Base-by-base conservation (phyloP, 2,113 vertebrate genomes). In the Podocnemis expansa region DNA sequence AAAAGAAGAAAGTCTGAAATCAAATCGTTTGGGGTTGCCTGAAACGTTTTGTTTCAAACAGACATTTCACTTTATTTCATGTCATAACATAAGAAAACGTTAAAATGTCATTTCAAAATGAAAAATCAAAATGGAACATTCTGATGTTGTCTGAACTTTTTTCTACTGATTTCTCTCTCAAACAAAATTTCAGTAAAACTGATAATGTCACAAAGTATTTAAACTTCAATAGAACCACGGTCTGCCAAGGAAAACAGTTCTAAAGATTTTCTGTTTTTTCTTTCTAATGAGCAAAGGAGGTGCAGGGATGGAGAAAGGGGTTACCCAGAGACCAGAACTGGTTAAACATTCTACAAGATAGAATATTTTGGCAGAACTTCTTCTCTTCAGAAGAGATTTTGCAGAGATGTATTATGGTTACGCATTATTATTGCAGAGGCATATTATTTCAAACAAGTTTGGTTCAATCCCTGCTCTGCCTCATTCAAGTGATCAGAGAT, bases 21-120 rank as follows among this genome's bases (percentile, higher is more conserved):
- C 14, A 76, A 34, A 12, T 83, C 0, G 49, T 80, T 89, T 86
- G 70, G 63, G 55, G 82, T 88, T 81, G 52, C 60, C 87, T 29
- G 78, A 85, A 93, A 63, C 21, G 2, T 8, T 67, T 92, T 87
- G 34, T 27, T 90, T 45, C 82, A 91, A 79, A n/a, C 60, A 85
- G 47, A 86, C 79, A 22, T 93, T 89, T 78, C 90, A 79, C 92
- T 94, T 96, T 94, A 67, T 67, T 96, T 95, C 78, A 87, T 89
- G 93, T 92, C 95, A 4, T 75, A 76, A 80, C 47, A 4, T 55
- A 85, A 93, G 93, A 83, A 92, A 73, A 91, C 4, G 5, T 52
- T 75, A 90, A 76, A 76, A 9, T 22, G 31, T 47, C 38, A 75
- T 95, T 85, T 89, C 89, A 89, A 87, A 49, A 56, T 58, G 7